A percentile compares a stretch with the other conserved stretches of the same genome.
These are phyloP conservation scores for Drosophila trichaetosa DNA, from an alignment of 2,888 invertebrate genomes.

Conservation along the genomic window DNA sequence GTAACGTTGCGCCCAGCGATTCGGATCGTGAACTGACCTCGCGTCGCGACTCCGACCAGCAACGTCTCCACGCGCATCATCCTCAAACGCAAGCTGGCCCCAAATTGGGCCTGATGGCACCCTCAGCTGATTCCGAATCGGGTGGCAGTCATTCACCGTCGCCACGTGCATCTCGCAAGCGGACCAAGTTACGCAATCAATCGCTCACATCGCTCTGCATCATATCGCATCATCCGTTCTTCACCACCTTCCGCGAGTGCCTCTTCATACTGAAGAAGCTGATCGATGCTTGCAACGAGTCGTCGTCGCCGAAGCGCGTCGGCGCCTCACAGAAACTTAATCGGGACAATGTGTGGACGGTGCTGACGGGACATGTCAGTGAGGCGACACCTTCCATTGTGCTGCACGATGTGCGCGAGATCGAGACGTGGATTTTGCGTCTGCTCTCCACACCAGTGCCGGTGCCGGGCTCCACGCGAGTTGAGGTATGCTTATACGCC, in stretches of 20 bases:
- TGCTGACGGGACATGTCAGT: conserved; percentile 93
- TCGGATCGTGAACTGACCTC: conserved; percentile 94
- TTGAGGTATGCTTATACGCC: conserved; percentile 84
- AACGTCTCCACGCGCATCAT: conserved; percentile 79
- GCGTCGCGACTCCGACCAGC: conserved; percentile 88
- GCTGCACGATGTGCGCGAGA: conserved; percentile 97
- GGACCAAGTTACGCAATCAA: conserved; percentile 94
- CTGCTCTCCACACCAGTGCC: conserved; percentile 98
- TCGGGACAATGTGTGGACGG: conserved; percentile 99
- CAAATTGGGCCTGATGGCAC: conserved; percentile 88
- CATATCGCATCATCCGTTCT: conserved; percentile 99
- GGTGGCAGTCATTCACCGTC: conserved; percentile 95
- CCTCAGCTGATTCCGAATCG: conserved; percentile 92
- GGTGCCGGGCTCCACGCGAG: conserved; percentile 97
- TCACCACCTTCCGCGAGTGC: conserved; percentile 99
- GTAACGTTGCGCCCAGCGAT: conserved; percentile 95
- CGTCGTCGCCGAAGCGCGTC: conserved; percentile 93
- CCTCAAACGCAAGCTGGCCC: conserved; percentile 79
- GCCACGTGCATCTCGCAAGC: conserved; percentile 91
- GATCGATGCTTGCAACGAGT: conserved; percentile 99
- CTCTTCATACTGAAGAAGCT: conserved; percentile 97
- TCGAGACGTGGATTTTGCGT: conserved; percentile 99
- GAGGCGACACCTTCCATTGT: conserved; percentile 94
- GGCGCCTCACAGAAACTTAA: conserved; percentile 94
- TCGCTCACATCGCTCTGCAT: conserved; percentile 98